Percentiles rank a stretch among this genome's conserved stretches.
Conservation (phyloP, 2,797 vertebrate species). For the Microctenopoma steveboyesi region DNA sequence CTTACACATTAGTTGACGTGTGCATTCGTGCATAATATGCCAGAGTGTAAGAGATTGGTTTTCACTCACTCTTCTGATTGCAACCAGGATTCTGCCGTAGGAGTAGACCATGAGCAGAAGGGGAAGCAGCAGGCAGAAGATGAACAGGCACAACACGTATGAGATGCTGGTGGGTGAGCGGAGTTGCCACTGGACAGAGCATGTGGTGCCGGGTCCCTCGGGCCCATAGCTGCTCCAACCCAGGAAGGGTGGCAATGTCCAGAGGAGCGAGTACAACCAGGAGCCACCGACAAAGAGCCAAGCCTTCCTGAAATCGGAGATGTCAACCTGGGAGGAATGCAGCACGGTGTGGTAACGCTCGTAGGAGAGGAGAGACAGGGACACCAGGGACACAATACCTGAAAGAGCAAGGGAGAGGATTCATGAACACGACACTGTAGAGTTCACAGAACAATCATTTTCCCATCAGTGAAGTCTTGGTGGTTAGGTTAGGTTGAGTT, state of each 20-base stretch:
- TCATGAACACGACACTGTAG: no score
- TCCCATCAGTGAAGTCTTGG: no score
- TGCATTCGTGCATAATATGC: neutral
- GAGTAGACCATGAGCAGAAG: slow-evolving; percentile 84
- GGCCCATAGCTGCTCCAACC: slow-evolving; percentile 87
- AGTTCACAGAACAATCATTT: no score
- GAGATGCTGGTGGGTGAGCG: slow-evolving; percentile 76
- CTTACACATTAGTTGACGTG: neutral
- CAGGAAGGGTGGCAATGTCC: slow-evolving; percentile 81
- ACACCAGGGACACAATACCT: slow-evolving; percentile 86
- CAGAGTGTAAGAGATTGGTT: neutral
- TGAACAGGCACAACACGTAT: slow-evolving; percentile 85
- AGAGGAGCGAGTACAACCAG: slow-evolving; percentile 84
- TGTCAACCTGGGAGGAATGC: slow-evolving; percentile 72
- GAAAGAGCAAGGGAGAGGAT: neutral
- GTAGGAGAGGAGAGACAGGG: slow-evolving; percentile 83
- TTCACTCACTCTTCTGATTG: slow-evolving; percentile 79
- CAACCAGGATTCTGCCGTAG: slow-evolving; percentile 78
- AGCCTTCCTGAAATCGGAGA: slow-evolving; percentile 83
- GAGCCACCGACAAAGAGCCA: slow-evolving; percentile 80
- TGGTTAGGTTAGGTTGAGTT: no score
- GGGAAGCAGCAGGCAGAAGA: slow-evolving; percentile 85
- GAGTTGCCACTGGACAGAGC: slow-evolving; percentile 85
- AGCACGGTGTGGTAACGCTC: slow-evolving; percentile 80
- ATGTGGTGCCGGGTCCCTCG: slow-evolving; percentile 84